These are phyloP conservation scores for Halocynthia roretzi DNA, from an alignment of 23 tunicate genomes.

Conservation along the genomic window DNA sequence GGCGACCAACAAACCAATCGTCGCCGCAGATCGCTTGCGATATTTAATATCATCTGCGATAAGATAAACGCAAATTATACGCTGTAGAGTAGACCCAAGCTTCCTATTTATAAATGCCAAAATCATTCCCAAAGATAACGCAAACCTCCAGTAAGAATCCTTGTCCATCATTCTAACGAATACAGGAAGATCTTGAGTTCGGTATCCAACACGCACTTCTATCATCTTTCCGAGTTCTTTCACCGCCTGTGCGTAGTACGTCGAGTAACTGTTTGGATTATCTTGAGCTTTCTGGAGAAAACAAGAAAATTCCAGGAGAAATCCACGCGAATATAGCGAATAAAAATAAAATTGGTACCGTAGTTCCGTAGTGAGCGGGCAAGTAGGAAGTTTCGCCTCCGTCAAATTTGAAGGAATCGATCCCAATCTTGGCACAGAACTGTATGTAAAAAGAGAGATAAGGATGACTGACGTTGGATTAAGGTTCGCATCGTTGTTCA, in stretches of 20 bases:
- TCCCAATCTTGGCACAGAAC: neutral
- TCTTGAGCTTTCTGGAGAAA: neutral
- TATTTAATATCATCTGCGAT: no score
- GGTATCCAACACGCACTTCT: conserved; percentile 78
- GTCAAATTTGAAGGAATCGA: conserved; percentile 51
- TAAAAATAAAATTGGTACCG: neutral
- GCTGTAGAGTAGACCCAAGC: neutral
- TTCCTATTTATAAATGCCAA: neutral
- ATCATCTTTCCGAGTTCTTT: conserved; percentile 52
- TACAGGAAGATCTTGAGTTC: conserved; percentile 62
- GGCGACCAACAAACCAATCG: no score
- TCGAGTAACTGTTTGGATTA: neutral
- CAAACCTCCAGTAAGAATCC: conserved; percentile 73
- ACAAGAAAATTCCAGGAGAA: neutral
- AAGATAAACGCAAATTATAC: neutral
- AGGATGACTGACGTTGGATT: neutral
- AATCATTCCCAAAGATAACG: neutral
- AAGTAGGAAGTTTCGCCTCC: conserved; percentile 29
- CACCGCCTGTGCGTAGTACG: conserved; percentile 1
- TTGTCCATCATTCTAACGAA: conserved; percentile 98
- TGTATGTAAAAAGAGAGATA: neutral
- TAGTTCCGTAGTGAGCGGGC: neutral
- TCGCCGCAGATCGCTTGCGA: no score
- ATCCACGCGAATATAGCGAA: neutral
- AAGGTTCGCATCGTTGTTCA: no score